Base-by-base conservation (phyloP, 2,888 invertebrate genomes). In the Celastrina argiolus region DNA sequence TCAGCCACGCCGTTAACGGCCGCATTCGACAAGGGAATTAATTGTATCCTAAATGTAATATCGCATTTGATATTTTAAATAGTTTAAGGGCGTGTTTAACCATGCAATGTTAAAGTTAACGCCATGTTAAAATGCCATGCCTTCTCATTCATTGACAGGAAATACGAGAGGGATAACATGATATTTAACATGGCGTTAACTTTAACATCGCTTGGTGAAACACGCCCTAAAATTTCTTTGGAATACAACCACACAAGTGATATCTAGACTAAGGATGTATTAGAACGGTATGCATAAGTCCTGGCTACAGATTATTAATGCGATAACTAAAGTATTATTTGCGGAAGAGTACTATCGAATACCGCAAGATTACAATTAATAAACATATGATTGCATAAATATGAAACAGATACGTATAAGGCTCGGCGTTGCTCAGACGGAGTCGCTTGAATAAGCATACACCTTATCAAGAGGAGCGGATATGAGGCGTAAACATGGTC, bases 1-100 rank as follows among this genome's bases (percentile, higher is more conserved):
- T 75, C 74, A 72, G 73, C 74, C 73, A 71, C 72, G 75, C 71
- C 69, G 69, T 64, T 34, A 68, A 68, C 65, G 66, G 68, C 56
- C 66, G 34, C 28, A 34, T 34, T 34, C 26, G 16, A 51, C 51
- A 51, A 4, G 26, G 51, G 14, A 14, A 51, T 51, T 51, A 51
- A 51, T 51, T 51, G 51, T 22, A 51, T 51, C 51, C 12, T 12
- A 22, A 12, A 22, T 26, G 26, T 51, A 22, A 51, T 12, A 22
- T 12, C 51, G 22, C 22, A 26, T 22, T 26, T 51, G 22, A 51
- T 51, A 22, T 22, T 22, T 26, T 22, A 36, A n/a, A n/a, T n/a
- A n/a, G n/a, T 36, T 36, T 36, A 36, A 36, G 8, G 12, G 36
- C 2, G 10, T 36, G n/a, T n/a, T n/a, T n/a, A n/a, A n/a, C n/a